phyloP scores from a whole-genome alignment of 2,888 invertebrate species.

The Plagodis dolabraria region DNA sequence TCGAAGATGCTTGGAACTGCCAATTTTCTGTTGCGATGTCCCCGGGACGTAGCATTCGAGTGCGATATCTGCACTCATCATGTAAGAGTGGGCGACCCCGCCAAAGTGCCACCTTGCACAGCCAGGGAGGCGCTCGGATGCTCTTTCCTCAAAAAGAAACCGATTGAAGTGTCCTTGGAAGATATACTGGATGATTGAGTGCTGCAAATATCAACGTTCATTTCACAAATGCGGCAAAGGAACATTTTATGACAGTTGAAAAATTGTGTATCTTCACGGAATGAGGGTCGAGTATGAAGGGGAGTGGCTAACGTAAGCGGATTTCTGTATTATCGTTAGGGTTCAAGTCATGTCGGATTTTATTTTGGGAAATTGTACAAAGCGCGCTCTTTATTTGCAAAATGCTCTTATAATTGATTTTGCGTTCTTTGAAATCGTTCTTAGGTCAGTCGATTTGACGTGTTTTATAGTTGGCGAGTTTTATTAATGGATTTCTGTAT shows the following conservation, averaged over 20 bases:
- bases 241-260: conserved; percentile 27
- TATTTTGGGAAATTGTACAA: conserved; percentile 34
- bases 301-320: conserved; percentile 47
- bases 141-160: conserved; percentile 56
- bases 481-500: conserved; percentile 12
- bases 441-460: not conserved
- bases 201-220: conserved; percentile 12
- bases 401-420: conserved; percentile 19
- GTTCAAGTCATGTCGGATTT: conserved; percentile 35
- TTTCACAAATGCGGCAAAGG: conserved; percentile 19
- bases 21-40: conserved; percentile 67
- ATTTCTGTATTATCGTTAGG: conserved; percentile 42
- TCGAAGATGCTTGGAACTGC: conserved; percentile 67
- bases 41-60: conserved; percentile 67
- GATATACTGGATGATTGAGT: conserved; percentile 65
- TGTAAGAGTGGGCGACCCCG: conserved; percentile 61
- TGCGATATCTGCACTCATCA: conserved; percentile 54
- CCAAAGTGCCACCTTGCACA: conserved; percentile 61
- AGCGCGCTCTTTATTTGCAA: conserved; percentile 27
- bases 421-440: conserved; percentile 5
- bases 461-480: conserved; percentile 3
- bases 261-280: conserved; percentile 35
- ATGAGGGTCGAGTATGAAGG: conserved; percentile 41
- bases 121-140: conserved; percentile 42
- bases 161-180: conserved; percentile 64